A percentile compares a stretch with the other conserved stretches of the same genome.
Evolutionary conservation across 2,113 vertebrate species (phyloP).

Genomic region (Romanogobio albipinnatus): DNA sequence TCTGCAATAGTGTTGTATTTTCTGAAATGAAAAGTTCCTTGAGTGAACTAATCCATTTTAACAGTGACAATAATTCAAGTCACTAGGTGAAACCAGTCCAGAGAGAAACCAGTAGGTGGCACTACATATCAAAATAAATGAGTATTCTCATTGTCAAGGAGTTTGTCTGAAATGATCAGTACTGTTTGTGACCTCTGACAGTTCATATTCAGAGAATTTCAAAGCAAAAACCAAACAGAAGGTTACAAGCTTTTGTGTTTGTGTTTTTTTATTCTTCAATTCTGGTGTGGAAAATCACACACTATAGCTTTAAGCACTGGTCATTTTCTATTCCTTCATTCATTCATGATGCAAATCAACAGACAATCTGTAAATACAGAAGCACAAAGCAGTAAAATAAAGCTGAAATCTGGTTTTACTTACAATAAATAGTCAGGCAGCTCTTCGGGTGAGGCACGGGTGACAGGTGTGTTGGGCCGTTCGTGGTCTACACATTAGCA

Average conservation of each 20-base stretch:
- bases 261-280: neutral
- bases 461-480: slow-evolving; percentile 66
- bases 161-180: neutral
- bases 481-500: slow-evolving; percentile 63
- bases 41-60: neutral
- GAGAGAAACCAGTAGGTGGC: slow-evolving; percentile 65
- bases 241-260: neutral
- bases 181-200: neutral
- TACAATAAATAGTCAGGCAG: slow-evolving; percentile 83
- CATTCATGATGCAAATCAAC: neutral
- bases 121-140: slow-evolving; percentile 38
- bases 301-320: neutral
- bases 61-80: neutral
- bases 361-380: neutral
- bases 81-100: slow-evolving; percentile 21
- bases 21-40: slow-evolving; percentile 64
- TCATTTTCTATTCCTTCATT: neutral
- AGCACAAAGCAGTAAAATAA: neutral
- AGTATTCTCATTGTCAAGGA: neutral
- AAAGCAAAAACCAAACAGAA: slow-evolving; percentile 8
- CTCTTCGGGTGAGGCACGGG: slow-evolving; percentile 65
- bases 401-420: slow-evolving; percentile 61
- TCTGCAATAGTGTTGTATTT: slow-evolving; percentile 74
- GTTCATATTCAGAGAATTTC: neutral
- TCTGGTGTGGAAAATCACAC: neutral